Evolutionary conservation across 2,888 invertebrate species (phyloP).

Genomic region (Tenthredo notha): DNA sequence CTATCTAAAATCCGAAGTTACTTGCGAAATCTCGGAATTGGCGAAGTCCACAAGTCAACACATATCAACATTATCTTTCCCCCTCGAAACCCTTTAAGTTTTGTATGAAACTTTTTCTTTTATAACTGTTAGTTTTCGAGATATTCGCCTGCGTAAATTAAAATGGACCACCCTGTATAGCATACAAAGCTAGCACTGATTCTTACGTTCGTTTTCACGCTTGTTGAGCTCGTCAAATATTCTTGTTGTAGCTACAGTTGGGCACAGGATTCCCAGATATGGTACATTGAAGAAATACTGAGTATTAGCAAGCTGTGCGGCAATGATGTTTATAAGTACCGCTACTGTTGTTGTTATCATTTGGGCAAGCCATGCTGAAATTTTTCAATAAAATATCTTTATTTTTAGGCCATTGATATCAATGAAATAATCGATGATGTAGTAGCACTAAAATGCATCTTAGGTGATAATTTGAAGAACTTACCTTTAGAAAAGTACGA

Average conservation of each 20-base stretch:
- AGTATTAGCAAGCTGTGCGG: neutral
- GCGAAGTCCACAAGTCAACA: too few species aligned
- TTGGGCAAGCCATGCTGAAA: constrained; percentile 49
- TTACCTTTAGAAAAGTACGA: constrained; percentile 75
- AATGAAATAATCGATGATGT: neutral
- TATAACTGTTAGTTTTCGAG: too few species aligned
- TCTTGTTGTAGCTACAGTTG: constrained; percentile 70
- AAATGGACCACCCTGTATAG: too few species aligned
- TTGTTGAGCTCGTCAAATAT: constrained; percentile 72
- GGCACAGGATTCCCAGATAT: constrained; percentile 71
- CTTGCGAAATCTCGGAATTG: too few species aligned
- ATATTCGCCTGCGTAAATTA: too few species aligned
- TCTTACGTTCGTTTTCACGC: constrained; percentile 71
- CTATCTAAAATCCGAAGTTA: too few species aligned
- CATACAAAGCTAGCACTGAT: constrained; percentile 10
- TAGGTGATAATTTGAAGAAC: constrained; percentile 54
- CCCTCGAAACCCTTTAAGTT: too few species aligned
- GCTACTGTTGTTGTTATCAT: neutral
- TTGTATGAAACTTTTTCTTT: too few species aligned
- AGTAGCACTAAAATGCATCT: neutral
- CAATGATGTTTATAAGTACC: neutral
- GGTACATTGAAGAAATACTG: constrained; percentile 52
- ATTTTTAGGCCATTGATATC: neutral
- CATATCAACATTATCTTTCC: too few species aligned
- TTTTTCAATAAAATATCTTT: neutral